Base-by-base conservation (phyloP, 2,113 vertebrate genomes). In the Hystrix cristata region DNA sequence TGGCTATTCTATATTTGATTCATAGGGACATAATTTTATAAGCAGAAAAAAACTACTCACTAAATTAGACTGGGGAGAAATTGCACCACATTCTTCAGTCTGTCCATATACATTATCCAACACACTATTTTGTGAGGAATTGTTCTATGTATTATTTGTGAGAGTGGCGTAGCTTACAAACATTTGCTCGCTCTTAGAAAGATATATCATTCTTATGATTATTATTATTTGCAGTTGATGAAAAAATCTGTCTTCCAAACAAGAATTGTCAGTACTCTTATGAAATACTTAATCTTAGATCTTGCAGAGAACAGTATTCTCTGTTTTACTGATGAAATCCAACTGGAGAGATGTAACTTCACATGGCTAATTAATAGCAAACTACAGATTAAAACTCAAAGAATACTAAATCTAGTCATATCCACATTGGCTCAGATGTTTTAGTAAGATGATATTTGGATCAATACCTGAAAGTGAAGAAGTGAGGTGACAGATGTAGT, bases 241-340 rank as follows among this genome's bases (percentile, higher is more conserved):
- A 60, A 46, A 87, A 92, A 38, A 60, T 81, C 69, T 96, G 3
- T 81, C 38, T 95, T 69, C n/a, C 84, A 87, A 65, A 64, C 79
- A 95, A 92, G 7, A 13, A 72, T 69, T 11, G 1, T 31, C 51
- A 83, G n/a, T 51, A 46, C 4, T 27, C 87, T 92, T 64, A 48
- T n/a, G 46, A 14, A 90, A 27, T 74, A 53, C 8, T 76, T 9
- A 87, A 86, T 60, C 27, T 80, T 80, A 79, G 14, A 62, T 84
- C 18, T 72, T 43, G 0, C 2, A 80, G 29, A 2, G 83, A 71
- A 83, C 5, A 9, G 0, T 38, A 87, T 80, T 91, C 9, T 67
- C 86, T 8, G 4, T 72, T 95, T 84, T 95, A 53, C 29, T 43
- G 19, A 92, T 71, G 6, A 90, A 94, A 81, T 25, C 23, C 51